Base-by-base conservation (phyloP, 2,797 vertebrate genomes). In the Girardinus metallicus region DNA sequence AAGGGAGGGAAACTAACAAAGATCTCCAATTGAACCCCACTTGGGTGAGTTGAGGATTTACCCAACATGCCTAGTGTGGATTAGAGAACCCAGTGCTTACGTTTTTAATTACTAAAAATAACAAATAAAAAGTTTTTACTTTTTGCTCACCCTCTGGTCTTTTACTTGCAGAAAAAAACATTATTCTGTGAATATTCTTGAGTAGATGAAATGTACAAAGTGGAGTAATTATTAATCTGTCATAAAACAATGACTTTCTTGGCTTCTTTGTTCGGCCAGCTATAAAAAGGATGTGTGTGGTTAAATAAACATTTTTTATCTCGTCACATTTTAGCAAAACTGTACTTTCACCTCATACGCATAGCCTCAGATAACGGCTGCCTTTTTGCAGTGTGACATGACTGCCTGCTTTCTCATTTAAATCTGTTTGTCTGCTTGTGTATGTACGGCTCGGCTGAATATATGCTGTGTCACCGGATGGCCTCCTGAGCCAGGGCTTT, bases 391-490 rank as follows among this genome's bases (percentile, higher is more conserved):
- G 78, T 86, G 83, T 86, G 90, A 91, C 86, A 80, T n/a, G 74
- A 88, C 81, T 86, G 62, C 26, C 34, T 62, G 85, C 51, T 43
- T 77, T 12, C 49, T 80, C 74, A 82, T 90, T 86, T 90, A 77
- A 78, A 83, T 75, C 41, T 79, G 64, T 77, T 74, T 79, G 44
- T 71, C n/a, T 47, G 74, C 53, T 51, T 62, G 74, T 75, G 31
- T 39, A 53, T 66, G 66, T 51, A 46, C 12, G 3, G n/a, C 64
- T 78, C 64, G 46, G 36, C 81, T 83, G 84, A 87, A 92, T 90
- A 87, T 90, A 92, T 92, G 86, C 86, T 72, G 85, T 87, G 91
- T 91, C 86, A 86, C 78, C 74, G 77, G 83, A 85, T 75, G 34
- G 47, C 85, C 87, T 93, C 85, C 75, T 73, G 87, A 82, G 85